Base-by-base conservation (phyloP, 2,888 invertebrate species). In the Tipula helvola region DNA sequence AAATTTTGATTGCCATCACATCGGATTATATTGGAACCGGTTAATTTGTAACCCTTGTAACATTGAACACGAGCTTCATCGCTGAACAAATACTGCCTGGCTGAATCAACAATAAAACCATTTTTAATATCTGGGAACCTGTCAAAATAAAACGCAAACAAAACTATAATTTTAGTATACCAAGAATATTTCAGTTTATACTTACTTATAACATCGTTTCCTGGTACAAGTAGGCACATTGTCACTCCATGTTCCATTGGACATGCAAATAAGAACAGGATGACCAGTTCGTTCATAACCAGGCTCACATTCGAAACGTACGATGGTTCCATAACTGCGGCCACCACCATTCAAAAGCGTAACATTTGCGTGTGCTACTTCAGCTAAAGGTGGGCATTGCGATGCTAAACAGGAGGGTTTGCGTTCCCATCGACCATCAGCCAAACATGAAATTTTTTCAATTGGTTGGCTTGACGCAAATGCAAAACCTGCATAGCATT, bases 401-500 rank as follows among this genome's bases (percentile, higher is more conserved):
- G 98, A 98, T 12, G 98, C 98, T 88, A 97, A 93, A 91, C 98
- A 98, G 47, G 96, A 95, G 4, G 98, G 98, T 89, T 97, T 96
- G 90, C 96, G 95, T 90, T 97, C 97, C 98, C 98, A 98, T 90
- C 96, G 93, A 3, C 98, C 98, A 90, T 97, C 97, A 87, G 97
- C 95, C 87, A 97, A 93, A 90, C 98, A 98, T 7, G 97, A 96
- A 88, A 98, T 97, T 90, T 95, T 95, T 92, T 98, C 98, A 87
- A 96, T 96, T 0, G 97, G 96, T 89, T 95, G 93, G 86, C 96
- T 96, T 86, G 97, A 96, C 5, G 97, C 95, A 90, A 99, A 98
- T 86, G 97, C 97, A 90, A 98, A 98, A 83, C 98, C 98, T 87
- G 98, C 98, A 90, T 99, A 98, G 90, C 98, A 99, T 90, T 98